Evolutionary conservation across 2,888 invertebrate genomes (phyloP).

Genomic region (Clistopyga incitator): DNA sequence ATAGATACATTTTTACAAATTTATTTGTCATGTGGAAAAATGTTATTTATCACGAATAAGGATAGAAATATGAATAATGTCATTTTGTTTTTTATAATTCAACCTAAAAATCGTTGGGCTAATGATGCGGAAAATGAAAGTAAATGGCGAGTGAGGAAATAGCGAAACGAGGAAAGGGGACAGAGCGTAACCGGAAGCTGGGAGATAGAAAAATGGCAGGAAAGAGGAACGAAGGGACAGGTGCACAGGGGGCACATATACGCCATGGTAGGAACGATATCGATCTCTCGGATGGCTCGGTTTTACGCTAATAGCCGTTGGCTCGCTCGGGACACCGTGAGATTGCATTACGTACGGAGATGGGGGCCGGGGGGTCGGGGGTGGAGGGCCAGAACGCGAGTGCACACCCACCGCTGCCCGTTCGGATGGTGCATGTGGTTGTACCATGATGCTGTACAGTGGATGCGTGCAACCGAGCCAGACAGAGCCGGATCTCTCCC

Average conservation of each 20-base stretch:
- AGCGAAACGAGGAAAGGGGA: not conserved
- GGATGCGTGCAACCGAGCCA: constrained; percentile 37
- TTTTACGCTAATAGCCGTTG: constrained; percentile 75
- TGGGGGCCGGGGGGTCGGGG: constrained; percentile 36
- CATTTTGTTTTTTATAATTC: no score
- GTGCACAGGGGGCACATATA: constrained; percentile 29
- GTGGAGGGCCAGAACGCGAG: constrained; percentile 15
- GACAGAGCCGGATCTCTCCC: constrained; percentile 19
- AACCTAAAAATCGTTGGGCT: not conserved
- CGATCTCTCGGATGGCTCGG: constrained; percentile 70
- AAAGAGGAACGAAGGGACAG: constrained; percentile 4
- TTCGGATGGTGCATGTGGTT: constrained; percentile 54
- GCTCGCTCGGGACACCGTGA: constrained; percentile 66
- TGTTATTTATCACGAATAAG: not conserved
- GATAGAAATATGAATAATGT: no score
- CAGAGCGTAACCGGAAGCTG: constrained; percentile 12
- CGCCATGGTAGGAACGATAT: constrained; percentile 68
- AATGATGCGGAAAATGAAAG: not conserved
- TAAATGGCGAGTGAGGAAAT: not conserved
- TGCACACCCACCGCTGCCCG: constrained; percentile 28
- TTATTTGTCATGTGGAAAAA: no score
- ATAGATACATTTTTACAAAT: no score
- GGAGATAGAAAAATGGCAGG: constrained; percentile 15
- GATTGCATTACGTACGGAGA: constrained; percentile 66
- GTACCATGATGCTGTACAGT: constrained; percentile 27